phyloP scores from a whole-genome alignment of 2,797 vertebrate genomes.

The Anomalospiza imberbis region DNA sequence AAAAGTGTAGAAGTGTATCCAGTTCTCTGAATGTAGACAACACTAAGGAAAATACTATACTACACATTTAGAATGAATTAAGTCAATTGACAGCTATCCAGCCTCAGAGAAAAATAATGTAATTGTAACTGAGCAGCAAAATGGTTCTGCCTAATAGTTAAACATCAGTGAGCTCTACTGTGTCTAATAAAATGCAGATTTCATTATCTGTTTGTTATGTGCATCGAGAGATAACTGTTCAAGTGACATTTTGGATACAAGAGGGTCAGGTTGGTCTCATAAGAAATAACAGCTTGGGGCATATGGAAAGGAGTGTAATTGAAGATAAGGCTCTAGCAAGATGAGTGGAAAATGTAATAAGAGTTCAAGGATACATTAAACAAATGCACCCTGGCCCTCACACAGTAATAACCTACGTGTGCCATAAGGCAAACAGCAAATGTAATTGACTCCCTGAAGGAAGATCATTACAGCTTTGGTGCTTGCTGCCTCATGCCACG shows the following conservation, averaged over 20 bases:
- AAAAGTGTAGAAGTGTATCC: background rate
- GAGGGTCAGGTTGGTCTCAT: constrained; percentile 19
- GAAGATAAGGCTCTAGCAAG: constrained; percentile 56
- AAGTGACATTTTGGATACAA: constrained; percentile 38
- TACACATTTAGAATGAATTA: background rate
- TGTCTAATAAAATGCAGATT: constrained; percentile 65
- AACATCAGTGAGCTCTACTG: background rate
- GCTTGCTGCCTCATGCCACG: background rate
- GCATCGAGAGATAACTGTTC: constrained; percentile 52
- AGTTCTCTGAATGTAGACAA: background rate
- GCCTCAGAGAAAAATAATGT: background rate
- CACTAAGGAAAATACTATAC: background rate
- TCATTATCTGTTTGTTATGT: constrained; percentile 65
- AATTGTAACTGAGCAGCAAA: constrained; percentile 36
- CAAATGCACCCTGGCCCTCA: constrained; percentile 13
- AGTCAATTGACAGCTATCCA: background rate
- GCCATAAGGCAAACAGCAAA: constrained; percentile 47
- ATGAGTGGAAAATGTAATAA: constrained; percentile 44
- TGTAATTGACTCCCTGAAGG: constrained; percentile 37
- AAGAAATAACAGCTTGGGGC: constrained; percentile 36
- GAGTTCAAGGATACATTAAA: constrained; percentile 48
- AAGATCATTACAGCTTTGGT: constrained; percentile 9
- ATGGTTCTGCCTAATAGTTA: constrained; percentile 45
- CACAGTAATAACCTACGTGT: background rate
- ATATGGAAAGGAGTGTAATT: constrained; percentile 26